Evolutionary conservation across 2,113 vertebrate genomes (phyloP).

Genomic region (Sylvietta virens): DNA sequence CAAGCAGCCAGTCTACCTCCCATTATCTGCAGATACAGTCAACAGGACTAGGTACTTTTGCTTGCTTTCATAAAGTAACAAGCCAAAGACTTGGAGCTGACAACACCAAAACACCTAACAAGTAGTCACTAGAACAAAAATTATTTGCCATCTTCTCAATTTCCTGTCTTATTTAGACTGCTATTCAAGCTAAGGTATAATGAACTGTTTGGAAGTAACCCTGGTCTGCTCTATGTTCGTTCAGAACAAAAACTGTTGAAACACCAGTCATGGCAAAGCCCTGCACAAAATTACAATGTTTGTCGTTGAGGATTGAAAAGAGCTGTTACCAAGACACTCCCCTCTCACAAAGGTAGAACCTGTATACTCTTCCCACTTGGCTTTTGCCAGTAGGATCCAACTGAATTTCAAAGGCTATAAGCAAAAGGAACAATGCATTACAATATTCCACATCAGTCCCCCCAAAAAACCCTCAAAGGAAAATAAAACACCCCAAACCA

Average conservation of each 20-base stretch:
- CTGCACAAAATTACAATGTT: neutral
- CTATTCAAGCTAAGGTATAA: neutral
- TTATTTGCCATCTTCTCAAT: neutral
- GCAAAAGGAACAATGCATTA: neutral
- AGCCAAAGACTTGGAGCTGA: neutral
- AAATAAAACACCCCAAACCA: neutral
- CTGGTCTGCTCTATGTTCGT: neutral
- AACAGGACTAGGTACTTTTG: neutral
- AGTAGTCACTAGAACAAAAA: neutral
- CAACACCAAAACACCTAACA: neutral
- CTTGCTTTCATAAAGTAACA: neutral
- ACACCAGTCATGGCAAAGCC: neutral
- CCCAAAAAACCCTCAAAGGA: neutral
- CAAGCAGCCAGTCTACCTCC: neutral
- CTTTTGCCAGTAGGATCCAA: neutral
- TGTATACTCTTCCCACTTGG: fast-evolving
- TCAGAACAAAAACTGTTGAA: neutral
- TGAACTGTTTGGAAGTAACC: neutral
- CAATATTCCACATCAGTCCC: neutral
- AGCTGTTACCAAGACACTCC: neutral
- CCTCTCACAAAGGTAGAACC: neutral
- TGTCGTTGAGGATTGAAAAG: neutral
- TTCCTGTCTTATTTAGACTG: neutral
- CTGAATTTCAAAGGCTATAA: neutral
- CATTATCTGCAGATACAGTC: neutral